phyloP scores from a whole-genome alignment of 2,888 invertebrate species.

The Plebejus anna region DNA sequence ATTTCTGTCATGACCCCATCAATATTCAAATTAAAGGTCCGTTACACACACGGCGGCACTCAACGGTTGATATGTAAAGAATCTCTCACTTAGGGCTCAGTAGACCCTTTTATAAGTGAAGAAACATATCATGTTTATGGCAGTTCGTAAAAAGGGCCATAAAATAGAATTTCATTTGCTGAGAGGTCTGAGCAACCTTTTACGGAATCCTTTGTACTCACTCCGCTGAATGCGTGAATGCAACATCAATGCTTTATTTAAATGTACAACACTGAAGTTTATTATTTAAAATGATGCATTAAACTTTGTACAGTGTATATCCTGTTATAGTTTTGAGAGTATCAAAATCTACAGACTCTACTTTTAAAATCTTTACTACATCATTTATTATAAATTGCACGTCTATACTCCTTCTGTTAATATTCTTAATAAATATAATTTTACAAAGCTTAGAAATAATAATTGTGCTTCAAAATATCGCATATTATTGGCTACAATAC shows the following conservation, averaged over 20 bases:
- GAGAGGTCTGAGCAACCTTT: conserved; percentile 30
- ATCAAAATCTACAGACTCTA: no score
- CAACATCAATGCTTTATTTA: conserved; percentile 11
- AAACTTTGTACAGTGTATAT: not conserved
- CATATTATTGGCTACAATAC: no score
- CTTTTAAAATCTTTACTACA: no score
- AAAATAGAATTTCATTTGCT: conserved; percentile 30
- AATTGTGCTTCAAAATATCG: no score
- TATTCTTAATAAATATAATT: no score
- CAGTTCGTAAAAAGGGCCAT: conserved; percentile 39
- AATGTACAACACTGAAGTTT: conserved; percentile 13
- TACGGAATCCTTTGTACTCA: conserved; percentile 21
- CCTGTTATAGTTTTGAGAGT: no score
- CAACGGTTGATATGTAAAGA: conserved; percentile 71
- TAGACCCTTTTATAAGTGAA: conserved; percentile 71
- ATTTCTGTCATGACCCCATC: conserved; percentile 55
- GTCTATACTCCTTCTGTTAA: no score
- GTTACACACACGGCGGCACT: conserved; percentile 67
- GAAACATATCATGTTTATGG: conserved; percentile 75
- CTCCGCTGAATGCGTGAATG: conserved; percentile 4
- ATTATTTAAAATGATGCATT: conserved; percentile 10
- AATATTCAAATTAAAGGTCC: conserved; percentile 73
- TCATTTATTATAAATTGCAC: no score
- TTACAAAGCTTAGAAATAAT: no score
- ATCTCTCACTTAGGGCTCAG: conserved; percentile 68